Evolutionary conservation across 2,888 invertebrate genomes (phyloP), one percentile per base, ranked within the genome.

Genomic region (Exephanes ischioxanthus): DNA sequence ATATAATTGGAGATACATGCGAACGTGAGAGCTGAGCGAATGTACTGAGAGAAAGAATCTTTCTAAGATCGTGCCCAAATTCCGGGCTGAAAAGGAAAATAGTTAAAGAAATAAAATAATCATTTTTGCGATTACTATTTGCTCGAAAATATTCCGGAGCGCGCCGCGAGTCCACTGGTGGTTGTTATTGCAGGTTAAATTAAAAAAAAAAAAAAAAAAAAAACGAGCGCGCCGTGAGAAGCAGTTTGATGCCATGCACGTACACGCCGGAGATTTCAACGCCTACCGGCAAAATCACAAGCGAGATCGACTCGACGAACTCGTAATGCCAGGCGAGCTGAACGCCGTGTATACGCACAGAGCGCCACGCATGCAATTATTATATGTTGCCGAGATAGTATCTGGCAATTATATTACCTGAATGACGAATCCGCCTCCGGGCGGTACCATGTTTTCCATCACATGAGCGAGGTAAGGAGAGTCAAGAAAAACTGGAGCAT

Each of bases 401-500:
- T 33, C 63, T 26, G 30, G 63, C 26, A 70, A 41, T 70, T 70
- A 48, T 70, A 76, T 77, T 77, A 94, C 94, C 92, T 93, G 94
- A 88, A 92, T 92, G 89, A 98, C 96, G 93, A 97, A 97, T 75
- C 97, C 97, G 51, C 89, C 90, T 90, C 95, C 96, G 90, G 96
- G 97, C 80, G 97, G 97, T 87, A 97, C 96, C 91, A 97, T 96
- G 94, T 98, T 98, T 95, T 99, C 99, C 97, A 98, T 98, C 82
- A 99, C 98, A 93, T 97, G 97, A 4, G 98, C 98, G 92, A 98
- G 95, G 94, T 98, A 99, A 0, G 99, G 99, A n/a, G 98, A 98
- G 94, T 99, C 97, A 89, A 98, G 95, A 94, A 99, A 99, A 66
- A 97, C 97, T 66, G 99, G 99, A 45, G 97, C 97, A 93, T 98